Conservation (phyloP, 2,113 vertebrate genomes). For the Ctenomys sociabilis region DNA sequence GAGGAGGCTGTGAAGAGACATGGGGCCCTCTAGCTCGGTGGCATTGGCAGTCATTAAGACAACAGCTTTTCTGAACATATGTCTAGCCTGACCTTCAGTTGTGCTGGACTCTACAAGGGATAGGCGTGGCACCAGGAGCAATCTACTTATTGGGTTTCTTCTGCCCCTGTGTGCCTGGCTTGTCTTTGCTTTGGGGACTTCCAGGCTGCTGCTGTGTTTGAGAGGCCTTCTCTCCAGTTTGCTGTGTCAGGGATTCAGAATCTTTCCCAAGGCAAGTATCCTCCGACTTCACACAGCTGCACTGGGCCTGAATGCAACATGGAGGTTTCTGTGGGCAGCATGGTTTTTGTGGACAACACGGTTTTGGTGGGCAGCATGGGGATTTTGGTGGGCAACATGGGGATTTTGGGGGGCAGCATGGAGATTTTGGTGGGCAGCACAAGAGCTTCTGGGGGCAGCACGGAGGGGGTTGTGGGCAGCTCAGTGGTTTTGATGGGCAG, state of each 20-base stretch:
- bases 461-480: background rate
- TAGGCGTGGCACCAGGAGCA: background rate
- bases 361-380: background rate
- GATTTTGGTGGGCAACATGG: background rate
- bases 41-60: background rate
- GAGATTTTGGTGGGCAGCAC: background rate
- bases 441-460: background rate
- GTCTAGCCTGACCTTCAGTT: background rate
- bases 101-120: rapidly evolving
- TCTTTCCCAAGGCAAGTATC: background rate
- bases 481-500: background rate
- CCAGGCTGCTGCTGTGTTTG: background rate
- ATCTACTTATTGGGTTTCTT: conserved; percentile 54
- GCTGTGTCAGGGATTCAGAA: rapidly evolving
- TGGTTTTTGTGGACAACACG: background rate
- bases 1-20: background rate
- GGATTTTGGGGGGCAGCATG: background rate
- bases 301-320: background rate
- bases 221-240: background rate
- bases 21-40: background rate
- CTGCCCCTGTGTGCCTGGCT: background rate
- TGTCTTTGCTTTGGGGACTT: background rate
- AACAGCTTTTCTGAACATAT: background rate
- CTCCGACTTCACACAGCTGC: conserved; percentile 47
- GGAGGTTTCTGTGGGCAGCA: background rate